phyloP scores from a whole-genome alignment of 1,140 invertebrate species.

The Ceratina australensis region DNA sequence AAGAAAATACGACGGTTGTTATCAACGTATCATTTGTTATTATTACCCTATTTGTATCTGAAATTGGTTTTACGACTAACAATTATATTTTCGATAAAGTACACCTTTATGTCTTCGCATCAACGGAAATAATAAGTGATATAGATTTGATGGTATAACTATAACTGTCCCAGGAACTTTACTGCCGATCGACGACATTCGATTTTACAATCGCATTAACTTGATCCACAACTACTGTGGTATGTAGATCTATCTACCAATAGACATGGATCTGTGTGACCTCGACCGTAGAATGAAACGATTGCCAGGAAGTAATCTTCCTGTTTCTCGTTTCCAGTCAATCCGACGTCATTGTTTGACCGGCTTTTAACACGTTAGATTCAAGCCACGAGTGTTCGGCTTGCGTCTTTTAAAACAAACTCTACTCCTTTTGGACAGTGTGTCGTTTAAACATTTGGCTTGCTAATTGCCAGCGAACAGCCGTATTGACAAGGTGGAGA shows the following conservation, averaged over 20 bases:
- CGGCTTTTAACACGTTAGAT: constrained; percentile 35
- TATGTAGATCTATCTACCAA: constrained; percentile 10
- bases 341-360: constrained; percentile 35
- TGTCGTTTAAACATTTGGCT: neutral
- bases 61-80: no score
- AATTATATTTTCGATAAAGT: no score
- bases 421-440: neutral
- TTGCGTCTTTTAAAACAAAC: neutral
- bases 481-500: neutral
- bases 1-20: neutral
- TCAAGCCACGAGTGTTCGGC: neutral
- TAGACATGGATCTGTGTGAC: constrained; percentile 15
- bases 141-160: no score
- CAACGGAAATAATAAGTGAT: no score
- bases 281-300: constrained; percentile 43
- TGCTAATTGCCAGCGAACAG: neutral
- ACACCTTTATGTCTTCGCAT: no score
- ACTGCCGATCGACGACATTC: neutral
- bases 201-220: constrained; percentile 4
- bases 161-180: neutral
- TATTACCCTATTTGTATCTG: no score
- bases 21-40: no score
- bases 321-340: constrained; percentile 40
- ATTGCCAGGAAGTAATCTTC: constrained; percentile 55
- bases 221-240: constrained; percentile 6